Percentiles rank a stretch among this genome's conserved stretches.
Evolutionary conservation across 2,113 vertebrate species (phyloP).

Genomic region (Dasyurus viverrinus): DNA sequence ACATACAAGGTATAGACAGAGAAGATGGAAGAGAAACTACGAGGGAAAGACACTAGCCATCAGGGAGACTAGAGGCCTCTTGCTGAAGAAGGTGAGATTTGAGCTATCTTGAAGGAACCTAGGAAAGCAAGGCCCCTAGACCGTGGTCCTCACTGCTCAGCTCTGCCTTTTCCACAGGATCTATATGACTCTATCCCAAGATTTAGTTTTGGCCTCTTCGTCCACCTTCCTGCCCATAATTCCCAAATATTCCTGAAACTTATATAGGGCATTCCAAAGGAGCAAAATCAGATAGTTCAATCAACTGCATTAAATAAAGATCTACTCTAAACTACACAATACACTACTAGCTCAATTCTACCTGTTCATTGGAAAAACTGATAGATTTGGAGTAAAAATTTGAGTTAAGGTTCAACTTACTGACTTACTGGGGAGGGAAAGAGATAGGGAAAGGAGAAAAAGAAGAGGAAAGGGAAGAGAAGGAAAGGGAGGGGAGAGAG

Average conservation of each 20-base stretch:
- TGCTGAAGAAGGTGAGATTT: not conserved
- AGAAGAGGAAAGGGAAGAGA: not conserved
- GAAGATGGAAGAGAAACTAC: not conserved
- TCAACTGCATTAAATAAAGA: not conserved
- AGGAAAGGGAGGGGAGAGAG: not conserved
- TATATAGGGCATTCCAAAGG: not conserved
- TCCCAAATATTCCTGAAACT: not conserved
- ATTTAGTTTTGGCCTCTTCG: not conserved
- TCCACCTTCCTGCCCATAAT: not conserved
- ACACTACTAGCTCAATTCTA: not conserved
- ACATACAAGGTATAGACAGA: not conserved
- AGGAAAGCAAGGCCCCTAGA: not conserved
- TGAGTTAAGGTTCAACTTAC: not conserved
- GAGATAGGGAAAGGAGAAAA: not conserved
- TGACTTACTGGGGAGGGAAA: not conserved
- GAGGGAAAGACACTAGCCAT: not conserved
- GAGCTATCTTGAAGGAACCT: not conserved
- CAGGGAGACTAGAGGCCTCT: not conserved
- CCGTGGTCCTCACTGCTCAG: not conserved
- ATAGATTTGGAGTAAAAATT: not conserved
- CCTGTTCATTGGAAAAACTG: not conserved
- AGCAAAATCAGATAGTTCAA: not conserved
- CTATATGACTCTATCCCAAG: not conserved
- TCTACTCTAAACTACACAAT: not conserved
- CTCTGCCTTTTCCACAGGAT: not conserved